These are phyloP conservation scores for Sebastes steindachneri DNA, from an alignment of 2,797 vertebrate species.

Conservation along the genomic window DNA sequence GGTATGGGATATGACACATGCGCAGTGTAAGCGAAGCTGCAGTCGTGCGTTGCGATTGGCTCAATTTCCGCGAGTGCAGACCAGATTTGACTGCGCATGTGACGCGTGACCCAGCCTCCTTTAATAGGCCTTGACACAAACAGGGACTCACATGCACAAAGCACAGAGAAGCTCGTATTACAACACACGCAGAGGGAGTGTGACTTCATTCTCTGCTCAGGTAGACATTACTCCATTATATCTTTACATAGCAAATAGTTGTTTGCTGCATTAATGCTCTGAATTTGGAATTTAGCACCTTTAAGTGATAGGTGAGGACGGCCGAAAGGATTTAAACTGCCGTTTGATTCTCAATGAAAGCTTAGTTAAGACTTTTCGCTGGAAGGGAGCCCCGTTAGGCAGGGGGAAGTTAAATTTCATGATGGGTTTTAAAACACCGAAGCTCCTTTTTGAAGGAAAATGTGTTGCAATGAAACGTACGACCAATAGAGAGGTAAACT, in stretches of 20 bases:
- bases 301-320: background rate
- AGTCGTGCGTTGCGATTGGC: too few species aligned
- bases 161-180: background rate
- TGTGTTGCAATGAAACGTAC: background rate
- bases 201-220: background rate
- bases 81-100: too few species aligned
- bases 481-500: slow-evolving; percentile 31
- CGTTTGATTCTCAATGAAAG: background rate
- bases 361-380: background rate
- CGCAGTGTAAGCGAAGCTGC: too few species aligned
- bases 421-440: background rate
- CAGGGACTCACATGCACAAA: too few species aligned
- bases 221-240: background rate
- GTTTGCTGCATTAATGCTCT: background rate
- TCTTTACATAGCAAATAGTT: background rate
- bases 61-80: too few species aligned
- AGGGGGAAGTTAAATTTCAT: background rate
- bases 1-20: too few species aligned
- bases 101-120: too few species aligned
- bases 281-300: background rate
- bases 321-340: background rate
- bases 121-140: background rate
- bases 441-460: background rate
- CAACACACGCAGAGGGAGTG: background rate
- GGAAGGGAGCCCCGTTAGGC: background rate